Base-by-base conservation (phyloP, 2,888 invertebrate species). In the Eulithis prunata region DNA sequence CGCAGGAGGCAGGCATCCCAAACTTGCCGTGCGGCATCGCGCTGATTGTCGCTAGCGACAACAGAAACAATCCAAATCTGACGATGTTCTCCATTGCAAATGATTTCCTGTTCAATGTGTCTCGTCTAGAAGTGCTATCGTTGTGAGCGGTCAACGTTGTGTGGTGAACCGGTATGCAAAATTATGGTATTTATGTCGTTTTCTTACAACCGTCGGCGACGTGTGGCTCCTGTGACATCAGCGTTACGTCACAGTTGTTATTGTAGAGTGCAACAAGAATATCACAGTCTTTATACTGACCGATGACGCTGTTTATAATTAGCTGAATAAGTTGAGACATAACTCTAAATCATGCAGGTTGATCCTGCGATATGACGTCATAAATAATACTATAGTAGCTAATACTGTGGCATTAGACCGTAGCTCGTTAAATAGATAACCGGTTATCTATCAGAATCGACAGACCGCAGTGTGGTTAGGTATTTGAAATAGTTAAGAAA, bases 21-120 rank as follows among this genome's bases (percentile, higher is more conserved):
- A 59, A 52, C 45, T 52, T 59, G 41, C 21, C 32, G n/a, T 13
- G 32, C 11, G 59, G 59, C 59, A 52, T 59, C 52, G 59, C 59
- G 21, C 32, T n/a, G 13, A 13, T 2, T 32, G 32, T 32, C 11
- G 10, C 59, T 2, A 52, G 32, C 4, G 52, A 43, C 45, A 32
- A 28, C 21, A 59, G 10, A 14, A n/a, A 45, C 28, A 53, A 2
- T 13, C 32, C 11, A 7, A 53, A 6, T 13, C 32, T 59, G 11
- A 21, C 21, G 21, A 51, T 45, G 13, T 7, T 59, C 52, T 53
- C 52, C 59, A 59, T 59, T 53, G 52, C 28, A 43, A 43, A n/a
- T 32, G 43, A 2, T n/a, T 43, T 38, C 13, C 14, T n/a, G 32
- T 21, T 14, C 4, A n/a, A 38, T 53, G 12, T 7, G 1, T 45